A percentile compares a stretch with the other conserved stretches of the same genome.
phyloP scores from a whole-genome alignment of 1,140 invertebrate species.

The Rhynchophorus ferrugineus region DNA sequence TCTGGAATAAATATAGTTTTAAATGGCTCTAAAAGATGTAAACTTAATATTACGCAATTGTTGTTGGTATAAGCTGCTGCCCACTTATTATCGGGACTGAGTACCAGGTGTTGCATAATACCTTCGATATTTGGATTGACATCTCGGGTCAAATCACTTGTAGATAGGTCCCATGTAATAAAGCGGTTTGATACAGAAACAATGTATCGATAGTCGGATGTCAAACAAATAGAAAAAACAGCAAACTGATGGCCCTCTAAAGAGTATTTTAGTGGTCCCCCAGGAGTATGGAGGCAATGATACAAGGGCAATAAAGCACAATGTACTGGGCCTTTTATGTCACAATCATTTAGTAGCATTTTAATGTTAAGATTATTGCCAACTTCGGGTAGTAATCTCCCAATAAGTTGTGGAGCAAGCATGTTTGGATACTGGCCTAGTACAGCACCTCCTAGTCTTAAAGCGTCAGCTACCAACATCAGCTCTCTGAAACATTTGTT shows the following conservation, averaged over 20 bases:
- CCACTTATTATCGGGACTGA: slow-evolving; percentile 93
- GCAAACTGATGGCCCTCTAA: slow-evolving; percentile 97
- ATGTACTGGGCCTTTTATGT: slow-evolving; percentile 74
- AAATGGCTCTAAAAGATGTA: background rate
- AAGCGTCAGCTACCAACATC: slow-evolving; percentile 88
- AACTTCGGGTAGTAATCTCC: slow-evolving; percentile 88
- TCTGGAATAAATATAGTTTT: slow-evolving; percentile 46
- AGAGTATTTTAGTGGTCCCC: slow-evolving; percentile 95
- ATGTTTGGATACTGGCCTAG: slow-evolving; percentile 88
- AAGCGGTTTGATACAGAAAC: slow-evolving; percentile 95
- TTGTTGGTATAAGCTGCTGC: slow-evolving; percentile 95
- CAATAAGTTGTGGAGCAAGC: slow-evolving; percentile 90
- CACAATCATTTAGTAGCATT: slow-evolving; percentile 83
- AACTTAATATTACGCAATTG: slow-evolving; percentile 62
- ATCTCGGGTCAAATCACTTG: slow-evolving; percentile 84
- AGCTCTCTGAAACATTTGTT: slow-evolving; percentile 76
- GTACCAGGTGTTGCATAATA: slow-evolving; percentile 90
- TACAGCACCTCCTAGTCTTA: slow-evolving; percentile 85
- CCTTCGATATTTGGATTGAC: slow-evolving; percentile 89
- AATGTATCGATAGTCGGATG: slow-evolving; percentile 86
- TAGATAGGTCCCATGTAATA: slow-evolving; percentile 94
- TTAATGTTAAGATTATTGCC: slow-evolving; percentile 74
- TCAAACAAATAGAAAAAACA: slow-evolving; percentile 89
- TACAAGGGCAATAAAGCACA: slow-evolving; percentile 88
- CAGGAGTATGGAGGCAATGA: slow-evolving; percentile 94